These are phyloP conservation scores for Synanthedon vespiformis DNA, from an alignment of 2,888 invertebrate genomes.

Conservation along the genomic window DNA sequence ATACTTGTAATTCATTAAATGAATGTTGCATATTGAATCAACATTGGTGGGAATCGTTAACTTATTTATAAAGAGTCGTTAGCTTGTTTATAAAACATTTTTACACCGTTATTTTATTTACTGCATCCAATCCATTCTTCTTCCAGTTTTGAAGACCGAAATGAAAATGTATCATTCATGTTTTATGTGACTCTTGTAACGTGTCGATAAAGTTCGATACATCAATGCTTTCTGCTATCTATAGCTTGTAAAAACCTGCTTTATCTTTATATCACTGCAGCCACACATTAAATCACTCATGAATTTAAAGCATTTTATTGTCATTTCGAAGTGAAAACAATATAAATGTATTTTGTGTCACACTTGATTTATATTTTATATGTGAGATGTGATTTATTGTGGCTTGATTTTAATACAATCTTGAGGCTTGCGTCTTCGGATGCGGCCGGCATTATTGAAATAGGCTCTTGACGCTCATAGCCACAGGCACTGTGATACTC, in stretches of 20 bases:
- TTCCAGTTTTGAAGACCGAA: no score
- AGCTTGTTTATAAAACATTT: no score
- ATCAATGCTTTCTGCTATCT: slow-evolving; percentile 23
- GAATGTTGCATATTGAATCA: no score
- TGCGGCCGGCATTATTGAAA: slow-evolving; percentile 12
- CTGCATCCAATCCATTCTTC: no score
- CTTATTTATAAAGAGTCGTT: no score
- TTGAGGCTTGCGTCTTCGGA: slow-evolving; percentile 24
- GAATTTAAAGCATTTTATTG: slow-evolving; percentile 64
- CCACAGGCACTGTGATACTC: slow-evolving; percentile 19
- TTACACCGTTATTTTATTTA: no score
- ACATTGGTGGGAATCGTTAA: no score
- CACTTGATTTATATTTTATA: slow-evolving; percentile 65
- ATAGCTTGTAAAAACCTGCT: slow-evolving; percentile 1
- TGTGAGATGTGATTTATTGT: slow-evolving; percentile 62
- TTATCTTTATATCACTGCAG: neutral
- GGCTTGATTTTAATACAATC: slow-evolving; percentile 50
- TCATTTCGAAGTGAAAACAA: slow-evolving; percentile 65
- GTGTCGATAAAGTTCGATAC: neutral
- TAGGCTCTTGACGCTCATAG: slow-evolving; percentile 7
- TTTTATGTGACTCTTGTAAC: no score
- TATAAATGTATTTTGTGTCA: slow-evolving; percentile 66
- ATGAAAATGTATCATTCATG: no score
- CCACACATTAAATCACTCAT: slow-evolving; percentile 56
- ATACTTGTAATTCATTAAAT: no score